Evolutionary conservation across 2,797 vertebrate genomes (phyloP), one percentile per base, ranked within the genome.

Genomic region (Tragopan temminckii): DNA sequence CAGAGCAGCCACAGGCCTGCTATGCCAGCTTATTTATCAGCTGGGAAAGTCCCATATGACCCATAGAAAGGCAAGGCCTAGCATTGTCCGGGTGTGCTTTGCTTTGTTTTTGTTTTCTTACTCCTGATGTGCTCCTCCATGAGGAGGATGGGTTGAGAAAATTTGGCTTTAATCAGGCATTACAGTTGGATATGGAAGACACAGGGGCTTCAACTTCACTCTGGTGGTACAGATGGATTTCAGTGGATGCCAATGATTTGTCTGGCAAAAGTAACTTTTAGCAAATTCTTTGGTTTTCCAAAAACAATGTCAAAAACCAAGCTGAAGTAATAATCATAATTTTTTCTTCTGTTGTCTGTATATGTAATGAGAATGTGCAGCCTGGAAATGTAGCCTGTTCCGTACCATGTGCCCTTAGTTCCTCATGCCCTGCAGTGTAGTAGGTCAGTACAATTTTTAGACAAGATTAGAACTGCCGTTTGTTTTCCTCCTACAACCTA

Each of bases 11-110:
- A 5, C 8, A 59, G 69, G 29, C 43, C 48, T 80, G 38, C 74
- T 68, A 64, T 91, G 25, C 29, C 71, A 55, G 55, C 21, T 80
- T 63, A 77, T 59, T 68, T 92, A 80, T 82, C 71, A 82, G 18
- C 64, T 93, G 48, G 81, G 36, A 79, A 88, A 93, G 74, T 91
- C 81, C 85, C 81, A 43, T 58, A 58, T 25, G 33, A 24, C 52
- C 45, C 40, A 46, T 5, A 86, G 45, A 12, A 27, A 83, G 69
- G 25, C 43, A 83, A 80, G 59, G 55, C 10, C 19, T 35, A 40
- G 43, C 11, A 36, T 50, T 0, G 3, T 43, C 81, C 48, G 13
- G 24, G 8, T 67, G 67, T 1, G 0, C 27, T 70, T 74, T 77
- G 45, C 25, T 88, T 88, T 11, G 15, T 58, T 43, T 88, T 93